These are phyloP conservation scores for Tyrophagus putrescentiae DNA, from an alignment of 1,140 invertebrate genomes.

Conservation along the genomic window DNA sequence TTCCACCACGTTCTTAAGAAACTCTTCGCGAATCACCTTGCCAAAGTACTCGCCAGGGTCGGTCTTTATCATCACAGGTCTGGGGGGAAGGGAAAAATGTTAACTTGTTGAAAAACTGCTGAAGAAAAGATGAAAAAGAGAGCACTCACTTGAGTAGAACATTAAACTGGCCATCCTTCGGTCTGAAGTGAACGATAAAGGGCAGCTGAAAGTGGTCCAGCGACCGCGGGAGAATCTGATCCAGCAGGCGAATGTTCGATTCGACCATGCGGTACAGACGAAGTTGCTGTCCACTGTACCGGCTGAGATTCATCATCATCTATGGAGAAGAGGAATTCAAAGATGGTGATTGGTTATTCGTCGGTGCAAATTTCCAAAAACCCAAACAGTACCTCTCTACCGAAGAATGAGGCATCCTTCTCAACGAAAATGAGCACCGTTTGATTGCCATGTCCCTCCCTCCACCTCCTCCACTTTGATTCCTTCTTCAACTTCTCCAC, in stretches of 20 bases:
- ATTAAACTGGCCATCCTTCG: slow-evolving; percentile 1
- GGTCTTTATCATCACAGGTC: background rate
- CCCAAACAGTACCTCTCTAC: background rate
- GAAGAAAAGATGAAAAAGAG: background rate
- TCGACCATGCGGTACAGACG: background rate
- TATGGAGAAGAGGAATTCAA: background rate
- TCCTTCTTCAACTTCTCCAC: background rate
- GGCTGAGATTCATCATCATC: slow-evolving; percentile 8
- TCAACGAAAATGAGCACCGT: slow-evolving; percentile 14
- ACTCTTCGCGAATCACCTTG: background rate
- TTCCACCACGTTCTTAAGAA: background rate
- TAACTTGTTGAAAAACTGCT: background rate
- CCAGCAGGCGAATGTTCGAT: background rate
- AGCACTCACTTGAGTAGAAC: slow-evolving; percentile 5
- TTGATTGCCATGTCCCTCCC: background rate
- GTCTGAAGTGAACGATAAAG: background rate
- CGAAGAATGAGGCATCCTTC: slow-evolving; percentile 15
- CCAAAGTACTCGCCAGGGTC: background rate
- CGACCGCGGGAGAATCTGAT: background rate
- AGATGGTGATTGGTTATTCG: background rate
- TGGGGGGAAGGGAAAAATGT: background rate
- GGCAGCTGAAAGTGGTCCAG: background rate
- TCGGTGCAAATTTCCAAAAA: background rate
- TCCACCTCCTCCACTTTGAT: background rate
- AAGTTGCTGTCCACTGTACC: background rate